A percentile compares a stretch with the other conserved stretches of the same genome.
Evolutionary conservation across 2,888 invertebrate species (phyloP).

Genomic region (Orthonevra nobilis): DNA sequence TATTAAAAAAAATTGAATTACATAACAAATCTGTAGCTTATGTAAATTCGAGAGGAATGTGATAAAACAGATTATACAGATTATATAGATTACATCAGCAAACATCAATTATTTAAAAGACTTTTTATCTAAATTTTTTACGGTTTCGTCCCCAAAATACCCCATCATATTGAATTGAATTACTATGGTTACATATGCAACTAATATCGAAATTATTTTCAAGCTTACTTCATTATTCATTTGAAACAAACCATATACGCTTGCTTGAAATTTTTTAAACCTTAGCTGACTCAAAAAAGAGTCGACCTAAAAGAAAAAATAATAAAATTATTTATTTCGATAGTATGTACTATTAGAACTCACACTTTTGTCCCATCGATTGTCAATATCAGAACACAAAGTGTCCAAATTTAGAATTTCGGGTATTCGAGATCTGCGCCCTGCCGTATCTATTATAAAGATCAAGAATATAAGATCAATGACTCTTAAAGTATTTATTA

Average conservation of each 20-base stretch:
- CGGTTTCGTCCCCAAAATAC: constrained; percentile 4
- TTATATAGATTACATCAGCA: no score
- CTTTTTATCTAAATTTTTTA: no score
- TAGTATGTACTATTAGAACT: no score
- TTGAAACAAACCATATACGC: constrained; percentile 25
- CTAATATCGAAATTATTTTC: background rate
- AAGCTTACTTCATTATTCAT: constrained; percentile 21
- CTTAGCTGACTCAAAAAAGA: background rate
- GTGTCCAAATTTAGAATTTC: constrained; percentile 73
- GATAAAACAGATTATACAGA: no score
- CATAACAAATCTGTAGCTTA: no score
- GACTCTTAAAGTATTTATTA: no score
- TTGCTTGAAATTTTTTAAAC: background rate
- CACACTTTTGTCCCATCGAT: constrained; percentile 76
- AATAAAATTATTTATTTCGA: background rate
- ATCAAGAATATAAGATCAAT: constrained; percentile 73
- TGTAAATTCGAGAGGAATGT: no score
- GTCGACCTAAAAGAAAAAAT: constrained; percentile 10
- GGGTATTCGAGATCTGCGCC: constrained; percentile 72
- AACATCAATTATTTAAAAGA: no score
- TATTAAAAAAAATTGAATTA: no score
- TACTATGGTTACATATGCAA: constrained; percentile 14
- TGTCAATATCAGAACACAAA: constrained; percentile 74
- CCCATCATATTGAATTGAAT: constrained; percentile 19
- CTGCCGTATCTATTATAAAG: constrained; percentile 73